A percentile compares a stretch with the other conserved stretches of the same genome.
Evolutionary conservation across 1,140 invertebrate genomes (phyloP).

Genomic region (Bombus picipes): DNA sequence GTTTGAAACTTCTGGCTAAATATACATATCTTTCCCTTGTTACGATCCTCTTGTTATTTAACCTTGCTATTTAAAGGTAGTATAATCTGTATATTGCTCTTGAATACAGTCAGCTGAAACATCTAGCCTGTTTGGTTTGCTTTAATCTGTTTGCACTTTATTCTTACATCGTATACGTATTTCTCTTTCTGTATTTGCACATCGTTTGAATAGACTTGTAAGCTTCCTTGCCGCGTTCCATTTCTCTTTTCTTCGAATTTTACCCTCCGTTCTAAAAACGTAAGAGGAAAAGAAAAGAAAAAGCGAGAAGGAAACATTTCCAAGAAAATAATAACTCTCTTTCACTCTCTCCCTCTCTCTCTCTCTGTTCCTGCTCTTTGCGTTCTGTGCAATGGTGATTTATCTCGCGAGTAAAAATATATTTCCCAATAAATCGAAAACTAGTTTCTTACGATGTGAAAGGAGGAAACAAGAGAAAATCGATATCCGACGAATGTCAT

Average conservation of each 20-base stretch:
- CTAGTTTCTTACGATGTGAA: neutral
- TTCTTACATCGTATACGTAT: neutral
- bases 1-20: neutral
- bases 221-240: neutral
- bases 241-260: neutral
- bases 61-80: neutral
- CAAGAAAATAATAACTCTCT: no score
- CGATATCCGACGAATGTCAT: neutral
- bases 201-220: neutral
- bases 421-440: no score
- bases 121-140: neutral
- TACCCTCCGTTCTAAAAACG: neutral
- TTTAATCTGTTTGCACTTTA: constrained; percentile 12
- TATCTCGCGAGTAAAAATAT: no score
- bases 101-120: neutral
- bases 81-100: neutral
- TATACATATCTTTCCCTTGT: neutral
- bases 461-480: neutral
- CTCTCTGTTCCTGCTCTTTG: fast-evolving
- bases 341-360: no score
- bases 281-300: no score
- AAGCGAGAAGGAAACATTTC: no score
- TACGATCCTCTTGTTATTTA: no score
- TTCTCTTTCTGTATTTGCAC: neutral
- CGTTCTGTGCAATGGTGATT: no score